phyloP scores from a whole-genome alignment of 2,888 invertebrate genomes.

The Eupithecia subumbrata region DNA sequence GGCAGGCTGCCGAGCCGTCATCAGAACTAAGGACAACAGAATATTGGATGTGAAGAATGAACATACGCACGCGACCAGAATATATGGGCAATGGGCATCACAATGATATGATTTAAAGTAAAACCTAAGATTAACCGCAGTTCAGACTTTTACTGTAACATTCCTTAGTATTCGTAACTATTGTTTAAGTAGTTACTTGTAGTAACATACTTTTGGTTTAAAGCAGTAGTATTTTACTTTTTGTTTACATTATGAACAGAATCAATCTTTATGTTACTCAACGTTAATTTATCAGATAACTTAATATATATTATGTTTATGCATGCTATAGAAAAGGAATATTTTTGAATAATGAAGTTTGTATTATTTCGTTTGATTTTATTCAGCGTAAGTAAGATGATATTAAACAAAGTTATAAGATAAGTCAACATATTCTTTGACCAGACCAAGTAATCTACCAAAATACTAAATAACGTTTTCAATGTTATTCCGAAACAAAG shows the following conservation, averaged over 20 bases:
- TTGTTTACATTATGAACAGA: not conserved
- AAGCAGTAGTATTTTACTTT: too few relatives aligned
- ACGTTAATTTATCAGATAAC: not conserved
- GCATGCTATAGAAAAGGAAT: not conserved
- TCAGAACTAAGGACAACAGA: constrained; percentile 47
- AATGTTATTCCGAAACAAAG: not conserved
- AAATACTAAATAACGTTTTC: not conserved
- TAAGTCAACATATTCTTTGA: not conserved
- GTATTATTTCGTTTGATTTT: not conserved
- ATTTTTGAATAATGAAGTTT: not conserved
- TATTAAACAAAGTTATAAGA: not conserved
- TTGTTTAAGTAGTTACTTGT: too few relatives aligned
- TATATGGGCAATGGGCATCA: not conserved
- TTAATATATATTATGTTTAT: not conserved
- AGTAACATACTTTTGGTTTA: too few relatives aligned
- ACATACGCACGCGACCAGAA: constrained; percentile 15
- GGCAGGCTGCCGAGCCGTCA: constrained; percentile 51
- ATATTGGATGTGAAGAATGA: constrained; percentile 41
- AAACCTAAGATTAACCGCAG: not conserved
- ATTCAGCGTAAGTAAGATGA: not conserved
- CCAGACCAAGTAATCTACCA: not conserved
- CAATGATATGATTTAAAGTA: not conserved
- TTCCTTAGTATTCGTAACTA: too few relatives aligned
- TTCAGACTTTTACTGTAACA: not conserved
- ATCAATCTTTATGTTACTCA: not conserved